phyloP scores from a whole-genome alignment of 2,113 vertebrate species.

The Acanthochromis polyacanthus region DNA sequence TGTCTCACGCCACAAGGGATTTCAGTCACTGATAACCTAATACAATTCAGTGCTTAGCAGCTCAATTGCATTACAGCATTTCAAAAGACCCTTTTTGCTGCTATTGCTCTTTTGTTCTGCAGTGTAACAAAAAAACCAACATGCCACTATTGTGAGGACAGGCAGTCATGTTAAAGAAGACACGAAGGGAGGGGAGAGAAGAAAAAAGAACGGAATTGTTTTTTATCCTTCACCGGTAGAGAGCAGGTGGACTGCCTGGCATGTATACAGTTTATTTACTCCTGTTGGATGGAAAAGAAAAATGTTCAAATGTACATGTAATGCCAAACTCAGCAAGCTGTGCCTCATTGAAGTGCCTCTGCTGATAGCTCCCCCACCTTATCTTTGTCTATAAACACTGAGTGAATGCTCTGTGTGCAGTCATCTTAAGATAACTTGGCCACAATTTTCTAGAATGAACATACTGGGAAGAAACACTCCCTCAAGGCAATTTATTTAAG shows the following conservation, averaged over 20 bases:
- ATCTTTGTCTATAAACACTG: slow-evolving; percentile 43
- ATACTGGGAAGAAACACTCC: slow-evolving; percentile 32
- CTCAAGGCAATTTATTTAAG: slow-evolving; percentile 55
- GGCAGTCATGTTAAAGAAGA: slow-evolving; percentile 40
- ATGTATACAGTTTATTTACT: slow-evolving; percentile 31
- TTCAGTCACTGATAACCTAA: slow-evolving; percentile 83
- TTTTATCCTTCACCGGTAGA: slow-evolving; percentile 16
- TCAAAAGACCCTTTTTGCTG: slow-evolving; percentile 65
- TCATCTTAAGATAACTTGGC: slow-evolving; percentile 48
- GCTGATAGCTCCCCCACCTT: slow-evolving; percentile 40
- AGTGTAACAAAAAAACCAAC: slow-evolving; percentile 54
- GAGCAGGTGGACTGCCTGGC: slow-evolving; percentile 11
- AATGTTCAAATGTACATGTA: slow-evolving; percentile 34
- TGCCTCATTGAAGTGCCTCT: slow-evolving; percentile 28
- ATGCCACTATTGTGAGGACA: slow-evolving; percentile 50
- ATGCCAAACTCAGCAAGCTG: slow-evolving; percentile 41
- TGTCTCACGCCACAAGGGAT: slow-evolving; percentile 79
- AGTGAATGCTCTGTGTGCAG: slow-evolving; percentile 37
- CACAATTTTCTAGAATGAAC: slow-evolving; percentile 41
- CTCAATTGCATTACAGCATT: slow-evolving; percentile 81
- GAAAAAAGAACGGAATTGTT: slow-evolving; percentile 22
- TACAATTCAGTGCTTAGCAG: slow-evolving; percentile 79
- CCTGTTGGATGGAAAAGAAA: slow-evolving; percentile 16
- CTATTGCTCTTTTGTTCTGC: slow-evolving; percentile 69
- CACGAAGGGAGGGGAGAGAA: slow-evolving; percentile 12